Evolutionary conservation across 2,113 vertebrate species (phyloP).

Genomic region (Rhabdornis inornatus): DNA sequence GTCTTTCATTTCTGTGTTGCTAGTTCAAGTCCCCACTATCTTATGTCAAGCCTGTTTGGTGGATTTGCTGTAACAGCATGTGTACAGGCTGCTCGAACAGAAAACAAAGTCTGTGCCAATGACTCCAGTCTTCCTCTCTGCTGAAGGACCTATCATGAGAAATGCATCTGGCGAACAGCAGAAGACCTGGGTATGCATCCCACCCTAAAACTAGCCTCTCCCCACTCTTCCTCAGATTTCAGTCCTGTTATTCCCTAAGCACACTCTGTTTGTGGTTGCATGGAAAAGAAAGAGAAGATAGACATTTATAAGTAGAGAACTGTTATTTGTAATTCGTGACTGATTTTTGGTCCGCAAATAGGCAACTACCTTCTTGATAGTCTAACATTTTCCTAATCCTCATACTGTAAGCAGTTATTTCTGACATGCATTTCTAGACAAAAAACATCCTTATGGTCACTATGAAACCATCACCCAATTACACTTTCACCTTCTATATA

Average conservation of each 20-base stretch:
- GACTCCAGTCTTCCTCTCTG: not conserved
- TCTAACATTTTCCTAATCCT: not conserved
- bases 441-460: not conserved
- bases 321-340: not conserved
- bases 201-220: not conserved
- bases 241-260: not conserved
- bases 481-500: not conserved
- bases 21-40: not conserved
- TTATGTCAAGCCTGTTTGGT: not conserved
- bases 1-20: not conserved
- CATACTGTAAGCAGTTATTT: not conserved
- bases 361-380: not conserved
- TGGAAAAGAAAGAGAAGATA: not conserved
- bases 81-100: not conserved
- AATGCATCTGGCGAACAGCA: not conserved
- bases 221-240: not conserved
- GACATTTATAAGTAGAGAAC: not conserved
- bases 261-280: not conserved
- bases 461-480: not conserved
- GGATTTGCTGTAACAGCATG: not conserved
- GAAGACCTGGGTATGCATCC: not conserved
- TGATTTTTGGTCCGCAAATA: not conserved
- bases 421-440: not conserved
- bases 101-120: not conserved
- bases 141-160: not conserved